These are phyloP conservation scores for Peromyscus californicus DNA, from an alignment of 2,113 vertebrate species.

Conservation along the genomic window DNA sequence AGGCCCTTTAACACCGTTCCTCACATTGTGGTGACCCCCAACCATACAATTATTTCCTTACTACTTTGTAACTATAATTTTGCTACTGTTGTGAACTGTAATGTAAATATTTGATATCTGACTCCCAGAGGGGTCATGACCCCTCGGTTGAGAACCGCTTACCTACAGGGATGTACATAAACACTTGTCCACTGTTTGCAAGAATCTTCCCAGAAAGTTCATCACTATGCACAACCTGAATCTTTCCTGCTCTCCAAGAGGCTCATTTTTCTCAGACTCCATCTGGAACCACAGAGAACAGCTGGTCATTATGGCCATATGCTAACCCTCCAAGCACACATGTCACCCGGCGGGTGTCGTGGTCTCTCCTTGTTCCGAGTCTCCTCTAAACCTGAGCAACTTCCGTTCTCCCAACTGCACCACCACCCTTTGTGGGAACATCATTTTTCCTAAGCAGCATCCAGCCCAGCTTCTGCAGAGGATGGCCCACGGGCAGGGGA, in stretches of 20 bases:
- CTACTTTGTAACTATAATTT: not conserved
- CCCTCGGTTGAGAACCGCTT: not conserved
- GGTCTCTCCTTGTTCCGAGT: not conserved
- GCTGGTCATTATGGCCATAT: conserved; percentile 65
- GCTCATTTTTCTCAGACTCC: conserved; percentile 50
- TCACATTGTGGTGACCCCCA: not conserved
- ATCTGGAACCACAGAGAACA: conserved; percentile 68
- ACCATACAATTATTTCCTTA: not conserved
- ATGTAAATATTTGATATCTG: not conserved
- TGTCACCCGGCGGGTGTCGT: not conserved
- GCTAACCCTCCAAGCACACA: conserved; percentile 38
- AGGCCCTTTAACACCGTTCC: not conserved
- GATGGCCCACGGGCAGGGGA: too few relatives aligned
- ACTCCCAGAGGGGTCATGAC: not conserved
- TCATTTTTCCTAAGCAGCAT: not conserved
- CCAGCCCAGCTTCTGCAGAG: not conserved
- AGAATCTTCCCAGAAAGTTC: conserved; percentile 58
- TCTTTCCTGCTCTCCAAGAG: conserved; percentile 36
- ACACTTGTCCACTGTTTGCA: not conserved
- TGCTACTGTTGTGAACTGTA: not conserved
- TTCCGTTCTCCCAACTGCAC: not conserved
- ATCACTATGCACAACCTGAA: conserved; percentile 31
- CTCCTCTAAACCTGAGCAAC: not conserved
- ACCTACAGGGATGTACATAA: not conserved
- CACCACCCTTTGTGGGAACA: not conserved